phyloP scores from a whole-genome alignment of 2,113 vertebrate species.

The Syngnathoides biaculeatus region DNA sequence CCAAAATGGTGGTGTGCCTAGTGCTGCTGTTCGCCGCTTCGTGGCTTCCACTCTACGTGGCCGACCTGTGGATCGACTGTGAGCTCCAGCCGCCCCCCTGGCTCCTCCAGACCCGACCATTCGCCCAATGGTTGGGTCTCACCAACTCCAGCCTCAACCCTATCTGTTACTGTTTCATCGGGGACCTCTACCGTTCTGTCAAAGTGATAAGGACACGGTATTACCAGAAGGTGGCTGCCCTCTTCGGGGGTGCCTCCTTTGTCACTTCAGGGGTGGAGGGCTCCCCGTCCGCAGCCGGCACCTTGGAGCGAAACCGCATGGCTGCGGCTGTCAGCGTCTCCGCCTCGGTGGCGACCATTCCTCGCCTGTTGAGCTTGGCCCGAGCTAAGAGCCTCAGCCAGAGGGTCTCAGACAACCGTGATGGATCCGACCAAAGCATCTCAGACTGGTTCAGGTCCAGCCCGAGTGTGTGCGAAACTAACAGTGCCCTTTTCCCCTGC shows the following conservation, averaged over 20 bases:
- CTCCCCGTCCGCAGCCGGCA: conserved; percentile 6
- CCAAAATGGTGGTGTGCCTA: conserved; percentile 87
- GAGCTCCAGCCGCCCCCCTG: conserved; percentile 76
- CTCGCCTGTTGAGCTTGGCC: conserved; percentile 42
- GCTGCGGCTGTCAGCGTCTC: conserved; percentile 23
- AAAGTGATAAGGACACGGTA: conserved; percentile 83
- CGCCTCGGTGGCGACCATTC: conserved; percentile 47
- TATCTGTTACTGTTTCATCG: conserved; percentile 90
- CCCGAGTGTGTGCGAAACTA: conserved; percentile 50
- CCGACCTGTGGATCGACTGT: conserved; percentile 87
- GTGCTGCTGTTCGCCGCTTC: conserved; percentile 84
- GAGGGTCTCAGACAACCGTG: conserved; percentile 31
- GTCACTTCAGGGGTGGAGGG: conserved; percentile 29
- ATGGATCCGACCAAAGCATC: conserved; percentile 49
- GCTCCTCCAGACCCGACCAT: conserved; percentile 84
- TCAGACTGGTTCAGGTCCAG: conserved; percentile 55
- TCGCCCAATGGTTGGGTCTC: conserved; percentile 88
- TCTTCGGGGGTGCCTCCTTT: conserved; percentile 76
- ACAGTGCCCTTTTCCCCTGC: conserved; percentile 38
- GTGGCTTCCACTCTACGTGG: conserved; percentile 85
- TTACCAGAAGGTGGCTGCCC: conserved; percentile 77
- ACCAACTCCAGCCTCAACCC: conserved; percentile 93
- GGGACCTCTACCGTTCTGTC: conserved; percentile 81
- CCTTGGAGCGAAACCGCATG: conserved; percentile 25
- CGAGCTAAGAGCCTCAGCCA: conserved; percentile 31